Base-by-base conservation (phyloP, 2,888 invertebrate species). In the Agriotes lineatus region DNA sequence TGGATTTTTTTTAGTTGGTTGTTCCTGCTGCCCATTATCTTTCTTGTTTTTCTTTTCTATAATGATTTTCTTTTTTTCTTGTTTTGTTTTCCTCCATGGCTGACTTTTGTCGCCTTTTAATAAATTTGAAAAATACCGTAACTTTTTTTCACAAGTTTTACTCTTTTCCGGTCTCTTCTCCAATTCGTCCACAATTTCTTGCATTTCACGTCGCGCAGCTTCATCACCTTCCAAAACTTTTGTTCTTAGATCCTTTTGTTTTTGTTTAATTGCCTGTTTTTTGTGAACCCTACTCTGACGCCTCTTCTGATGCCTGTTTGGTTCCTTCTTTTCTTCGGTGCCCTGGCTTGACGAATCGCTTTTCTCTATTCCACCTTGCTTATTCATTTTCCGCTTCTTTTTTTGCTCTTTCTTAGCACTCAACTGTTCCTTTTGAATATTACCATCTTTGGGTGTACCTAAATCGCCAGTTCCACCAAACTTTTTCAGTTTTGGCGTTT, bases 251-350 rank as follows among this genome's bases (percentile, higher is more conserved):
- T 66, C 33, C 45, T 60, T 59, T 2, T 58, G n/a, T 19, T 58
- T 65, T 4, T 52, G 7, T 30, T 44, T 64, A 22, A 19, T 44
- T 16, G 30, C 22, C 7, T 1, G n/a, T 14, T 58, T 45, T 19
- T 18, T 57, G 4, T 39, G 19, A 12, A 35, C 44, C 12, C 33
- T 18, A 7, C 30, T 69, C 14, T 48, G 30, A 33, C 50, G 64
- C 19, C 56, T 69, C 9, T 54, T 45, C 30, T 64, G 56, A 30
- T 33, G 25, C 22, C 61, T 60, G 14, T 63, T 56, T 0, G 35
- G 10, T 19, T 25, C n/a, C n/a, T n/a, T n/a, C n/a, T n/a, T n/a
- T n/a, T n/a, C n/a, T n/a, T n/a, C n/a, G n/a, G n/a, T n/a, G n/a
- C n/a, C n/a, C n/a, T n/a, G n/a, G n/a, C n/a, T n/a, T n/a, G n/a